phyloP scores from a whole-genome alignment of 2,888 invertebrate genomes.

The Drosophila vallismaia region DNA sequence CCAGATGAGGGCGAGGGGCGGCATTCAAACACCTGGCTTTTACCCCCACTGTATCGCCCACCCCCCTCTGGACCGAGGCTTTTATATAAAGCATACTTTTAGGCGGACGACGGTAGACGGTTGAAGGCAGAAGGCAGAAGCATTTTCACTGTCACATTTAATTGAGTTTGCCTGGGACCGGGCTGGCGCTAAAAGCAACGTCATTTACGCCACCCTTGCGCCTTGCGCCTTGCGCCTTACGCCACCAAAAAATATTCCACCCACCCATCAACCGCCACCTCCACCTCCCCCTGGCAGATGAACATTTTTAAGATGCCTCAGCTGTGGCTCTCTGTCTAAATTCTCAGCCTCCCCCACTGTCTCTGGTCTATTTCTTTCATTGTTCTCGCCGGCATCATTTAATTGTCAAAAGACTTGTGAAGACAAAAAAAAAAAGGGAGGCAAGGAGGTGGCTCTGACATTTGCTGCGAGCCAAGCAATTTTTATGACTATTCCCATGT shows the following conservation, averaged over 20 bases:
- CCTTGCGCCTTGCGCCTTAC: slow-evolving; percentile 3
- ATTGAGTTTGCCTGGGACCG: slow-evolving; percentile 70
- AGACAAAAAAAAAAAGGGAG: slow-evolving; percentile 1
- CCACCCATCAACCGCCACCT: no score
- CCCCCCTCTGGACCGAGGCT: neutral
- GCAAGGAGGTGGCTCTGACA: slow-evolving; percentile 18
- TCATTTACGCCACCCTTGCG: slow-evolving; percentile 57
- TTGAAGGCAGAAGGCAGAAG: slow-evolving; percentile 10
- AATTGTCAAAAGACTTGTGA: slow-evolving; percentile 69
- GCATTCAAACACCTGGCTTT: slow-evolving; percentile 2
- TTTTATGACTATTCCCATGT: slow-evolving; percentile 52
- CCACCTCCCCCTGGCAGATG: no score
- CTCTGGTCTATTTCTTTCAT: slow-evolving; percentile 44
- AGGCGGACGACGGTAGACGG: slow-evolving; percentile 50
- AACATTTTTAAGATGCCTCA: slow-evolving; percentile 69
- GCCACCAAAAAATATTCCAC: no score
- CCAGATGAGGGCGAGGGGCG: neutral
- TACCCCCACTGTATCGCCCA: no score
- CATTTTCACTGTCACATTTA: slow-evolving; percentile 78
- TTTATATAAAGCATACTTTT: slow-evolving; percentile 72
- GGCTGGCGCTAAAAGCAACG: slow-evolving; percentile 69
- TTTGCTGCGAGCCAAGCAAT: slow-evolving; percentile 66
- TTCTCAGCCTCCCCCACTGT: slow-evolving; percentile 3
- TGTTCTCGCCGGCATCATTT: slow-evolving; percentile 69
- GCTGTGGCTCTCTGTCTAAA: slow-evolving; percentile 25